Base-by-base conservation (phyloP, 1,140 invertebrate species). In the Papilio polytes region DNA sequence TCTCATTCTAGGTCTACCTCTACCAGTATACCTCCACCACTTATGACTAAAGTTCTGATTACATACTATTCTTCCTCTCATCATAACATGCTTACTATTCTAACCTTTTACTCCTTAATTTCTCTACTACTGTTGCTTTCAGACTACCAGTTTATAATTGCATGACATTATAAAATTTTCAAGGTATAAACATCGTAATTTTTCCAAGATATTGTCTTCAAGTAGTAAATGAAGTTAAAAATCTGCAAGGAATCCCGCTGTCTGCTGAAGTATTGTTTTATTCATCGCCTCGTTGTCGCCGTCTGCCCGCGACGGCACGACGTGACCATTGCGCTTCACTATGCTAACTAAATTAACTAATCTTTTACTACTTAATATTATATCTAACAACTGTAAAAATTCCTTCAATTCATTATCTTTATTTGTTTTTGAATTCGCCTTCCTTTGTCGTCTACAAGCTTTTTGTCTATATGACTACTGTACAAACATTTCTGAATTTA, bases 271-370 rank as follows among this genome's bases (percentile, higher is more conserved):
- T 31, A 31, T 36, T 70, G 63, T 70, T 70, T 70, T 70, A 70
- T 70, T 70, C 63, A 70, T 70, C 26, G 26, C 59, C n/a, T 8
- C 59, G 56, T 20, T 18, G 63, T 70, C 63, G 63, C 26, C 63
- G 63, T 70, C 63, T 70, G 63, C 26, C 26, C 12, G 12, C 63
- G 26, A 63, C 59, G 22, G 22, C 20, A 63, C 59, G 59, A 70
- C 63, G 63, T 70, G 63, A 70, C 63, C 63, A 70, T 70, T 70
- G 22, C 63, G 31, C 63, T 70, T 70, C 63, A 31, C 22, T 70
- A 36, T 31, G 63, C 63, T 66, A 66, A 66, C 63, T 31, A 66
- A 31, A 66, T 66, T 66, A 66, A 66, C 63, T 66, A 66, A 36
- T 66, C 63, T 26, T 66, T 66, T 66, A 66, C 26, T 12, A 12